Base-by-base conservation (phyloP, 2,888 invertebrate species). In the Pediacus dermestoides region DNA sequence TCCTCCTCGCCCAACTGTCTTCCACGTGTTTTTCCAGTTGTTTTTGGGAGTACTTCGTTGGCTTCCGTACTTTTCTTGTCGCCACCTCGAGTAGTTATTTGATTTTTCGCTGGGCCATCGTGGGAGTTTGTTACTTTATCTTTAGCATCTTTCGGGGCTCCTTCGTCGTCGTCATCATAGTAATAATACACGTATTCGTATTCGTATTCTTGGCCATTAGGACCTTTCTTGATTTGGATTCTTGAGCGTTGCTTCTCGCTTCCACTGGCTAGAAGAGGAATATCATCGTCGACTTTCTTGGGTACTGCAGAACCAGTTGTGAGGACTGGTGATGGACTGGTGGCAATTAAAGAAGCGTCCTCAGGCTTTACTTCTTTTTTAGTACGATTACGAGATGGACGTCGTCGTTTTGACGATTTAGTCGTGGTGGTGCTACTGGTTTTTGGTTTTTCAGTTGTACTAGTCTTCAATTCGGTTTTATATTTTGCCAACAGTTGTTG, bases 151-250 rank as follows among this genome's bases (percentile, higher is more conserved):
- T 47, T 59, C 31, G 52, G 37, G n/a, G n/a, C n/a, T 2, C 8
- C 13, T 43, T 74, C 75, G 30, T 80, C 80, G 11, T 85, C 86
- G 49, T 89, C 89, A 55, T 90, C 88, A 55, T 88, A 87, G 57
- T 91, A 91, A 61, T 91, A 91, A 61, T 91, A 91, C 14, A 91
- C 86, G 61, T 91, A 91, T 64, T 91, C 91, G 60, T 90, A 91
- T 66, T 91, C 91, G 60, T 90, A 90, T 61, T 91, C 90, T 66
- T 89, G 85, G 1, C 90, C 90, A 58, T 90, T 89, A 1, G 88
- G 88, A 8, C 88, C 90, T 61, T 89, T 90, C 60, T 90, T 88
- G 16, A 90, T 82, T 74, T 89, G 82, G 52, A 86, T 83, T 42
- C 84, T 73, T 0, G 85, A 85, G 50, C 83, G 80, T 55, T 73